Conservation (phyloP, 2,113 vertebrate species). For the Pelodiscus sinensis region DNA sequence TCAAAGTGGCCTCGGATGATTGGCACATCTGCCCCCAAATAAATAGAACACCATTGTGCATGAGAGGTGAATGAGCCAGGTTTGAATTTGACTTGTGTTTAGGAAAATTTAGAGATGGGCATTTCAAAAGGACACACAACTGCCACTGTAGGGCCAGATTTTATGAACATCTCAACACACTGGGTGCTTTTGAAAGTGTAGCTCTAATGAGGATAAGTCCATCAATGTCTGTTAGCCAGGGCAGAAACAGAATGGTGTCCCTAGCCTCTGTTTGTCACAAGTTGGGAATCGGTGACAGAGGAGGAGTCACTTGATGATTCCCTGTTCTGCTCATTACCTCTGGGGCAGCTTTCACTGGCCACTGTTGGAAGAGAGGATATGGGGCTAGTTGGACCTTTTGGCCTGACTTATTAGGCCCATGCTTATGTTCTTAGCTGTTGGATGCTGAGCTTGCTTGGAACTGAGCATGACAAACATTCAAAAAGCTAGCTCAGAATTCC, state of each 20-base stretch:
- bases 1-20: background rate
- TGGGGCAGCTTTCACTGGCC: too few species aligned
- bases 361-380: too few species aligned
- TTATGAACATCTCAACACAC: rapidly evolving
- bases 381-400: too few species aligned
- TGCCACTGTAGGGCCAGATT: rapidly evolving
- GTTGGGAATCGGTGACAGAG: too few species aligned
- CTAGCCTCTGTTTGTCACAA: too few species aligned
- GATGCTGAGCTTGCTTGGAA: background rate
- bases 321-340: too few species aligned
- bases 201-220: background rate
- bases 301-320: too few species aligned
- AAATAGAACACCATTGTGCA: background rate
- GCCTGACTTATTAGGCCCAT: too few species aligned
- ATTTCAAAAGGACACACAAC: background rate
- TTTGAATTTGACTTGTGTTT: background rate
- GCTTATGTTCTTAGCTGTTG: rapidly evolving
- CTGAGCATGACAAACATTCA: background rate
- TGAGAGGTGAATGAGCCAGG: background rate
- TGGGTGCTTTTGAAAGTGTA: background rate
- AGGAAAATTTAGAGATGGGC: background rate
- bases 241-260: too few species aligned
- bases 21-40: background rate
- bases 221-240: too few species aligned
- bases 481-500: rapidly evolving